Evolutionary conservation across 2,888 invertebrate genomes (phyloP).

Genomic region (Eumacrocentrus americanus): DNA sequence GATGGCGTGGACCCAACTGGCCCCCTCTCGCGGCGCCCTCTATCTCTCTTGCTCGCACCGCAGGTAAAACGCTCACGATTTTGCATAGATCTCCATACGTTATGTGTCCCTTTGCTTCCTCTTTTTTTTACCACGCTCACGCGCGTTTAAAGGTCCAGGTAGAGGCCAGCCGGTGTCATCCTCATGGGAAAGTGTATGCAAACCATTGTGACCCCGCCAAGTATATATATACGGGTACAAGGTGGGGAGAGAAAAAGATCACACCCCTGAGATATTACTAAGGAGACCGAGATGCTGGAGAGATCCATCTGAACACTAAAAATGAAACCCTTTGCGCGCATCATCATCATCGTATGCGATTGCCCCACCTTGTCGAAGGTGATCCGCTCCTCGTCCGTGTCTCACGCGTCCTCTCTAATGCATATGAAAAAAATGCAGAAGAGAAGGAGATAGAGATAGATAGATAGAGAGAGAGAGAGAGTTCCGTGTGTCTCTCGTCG

Average conservation of each 20-base stretch:
- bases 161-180: slow-evolving; percentile 58
- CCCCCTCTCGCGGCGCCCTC: slow-evolving; percentile 21
- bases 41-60: slow-evolving; percentile 1
- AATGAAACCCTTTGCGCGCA: slow-evolving; percentile 31
- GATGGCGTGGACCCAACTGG: slow-evolving; percentile 28
- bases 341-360: neutral
- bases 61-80: slow-evolving; percentile 56
- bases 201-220: slow-evolving; percentile 57
- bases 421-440: slow-evolving; percentile 50
- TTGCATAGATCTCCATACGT: slow-evolving; percentile 62
- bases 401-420: slow-evolving; percentile 36
- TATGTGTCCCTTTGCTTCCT: slow-evolving; percentile 41
- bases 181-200: slow-evolving; percentile 62
- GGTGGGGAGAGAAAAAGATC: slow-evolving; percentile 48
- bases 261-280: slow-evolving; percentile 60
- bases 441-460: slow-evolving; percentile 25
- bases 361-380: slow-evolving; percentile 2
- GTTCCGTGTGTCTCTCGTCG: slow-evolving; percentile 41
- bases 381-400: slow-evolving; percentile 19
- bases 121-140: slow-evolving; percentile 42
- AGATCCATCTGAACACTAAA: slow-evolving; percentile 27
- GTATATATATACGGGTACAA: slow-evolving; percentile 21
- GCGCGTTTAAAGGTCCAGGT: slow-evolving; percentile 60
- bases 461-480: no score
- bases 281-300: no score